Evolutionary conservation across 2,113 vertebrate species (phyloP), one percentile per base, ranked within the genome.

Genomic region (Thermophis baileyi): DNA sequence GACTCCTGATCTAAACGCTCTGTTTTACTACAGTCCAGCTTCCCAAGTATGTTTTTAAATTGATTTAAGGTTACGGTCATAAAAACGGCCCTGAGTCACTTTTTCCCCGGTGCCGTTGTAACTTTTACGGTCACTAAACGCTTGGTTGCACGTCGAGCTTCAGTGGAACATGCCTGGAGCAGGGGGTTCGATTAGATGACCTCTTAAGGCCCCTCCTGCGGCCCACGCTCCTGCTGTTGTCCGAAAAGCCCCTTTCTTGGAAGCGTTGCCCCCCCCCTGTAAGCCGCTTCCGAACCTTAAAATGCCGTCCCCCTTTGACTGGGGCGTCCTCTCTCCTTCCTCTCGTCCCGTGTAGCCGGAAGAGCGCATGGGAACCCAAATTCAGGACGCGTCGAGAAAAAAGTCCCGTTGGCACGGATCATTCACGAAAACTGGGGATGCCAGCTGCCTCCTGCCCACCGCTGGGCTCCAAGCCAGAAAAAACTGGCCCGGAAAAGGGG

Each of bases 81-180:
- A 22, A 57, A 25, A 57, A 25, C 0, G 7, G 2, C 4, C 7
- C 22, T 1, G 0, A 25, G 22, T 25, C 22, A 8, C 6, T 25
- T 57, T 55, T 8, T 60, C 10, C 2, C 10, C 2, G 6, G 3
- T 27, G 25, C 25, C 25, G 25, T 60, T 3, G 9, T 27, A 60
- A 27, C 25, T 27, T 60, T 30, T 60, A 3, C 9, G 1, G 25
- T 4, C 25, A 11, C 3, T 27, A 30, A 27, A 60, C 57, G 3
- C 57, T 25, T 4, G 18, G 53, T 25, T 60, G 55, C 25, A 27
- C 27, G 25, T 11, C 10, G 9, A 9, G 55, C 10, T 63, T 63
- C 27, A 30, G 57, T 60, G 25, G 27, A 4, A 30, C 60, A 1
- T 3, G 27, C 60, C 60, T n/a, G 11, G 30, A 69, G 63, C 63